phyloP scores from a whole-genome alignment of 2,113 vertebrate genomes.

The Eptesicus fuscus region DNA sequence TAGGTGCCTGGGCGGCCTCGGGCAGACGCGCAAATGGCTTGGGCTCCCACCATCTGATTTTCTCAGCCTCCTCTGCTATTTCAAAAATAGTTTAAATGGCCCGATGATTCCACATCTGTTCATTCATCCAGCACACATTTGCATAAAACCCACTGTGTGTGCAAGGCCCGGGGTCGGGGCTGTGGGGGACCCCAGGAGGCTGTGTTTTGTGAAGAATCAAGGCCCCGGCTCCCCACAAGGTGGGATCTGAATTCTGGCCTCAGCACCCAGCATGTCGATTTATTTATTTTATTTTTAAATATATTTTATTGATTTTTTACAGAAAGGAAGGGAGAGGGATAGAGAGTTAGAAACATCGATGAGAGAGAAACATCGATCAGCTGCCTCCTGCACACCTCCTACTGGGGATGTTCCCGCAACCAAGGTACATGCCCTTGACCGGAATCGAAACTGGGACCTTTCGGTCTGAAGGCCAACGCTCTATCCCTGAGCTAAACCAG shows the following conservation, averaged over 20 bases:
- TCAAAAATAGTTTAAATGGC: slow-evolving; percentile 43
- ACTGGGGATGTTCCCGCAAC: too few relatives aligned
- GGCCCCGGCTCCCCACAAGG: neutral
- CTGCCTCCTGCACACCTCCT: too few relatives aligned
- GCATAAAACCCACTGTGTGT: neutral
- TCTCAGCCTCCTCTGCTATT: slow-evolving; percentile 22
- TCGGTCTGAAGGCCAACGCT: too few relatives aligned
- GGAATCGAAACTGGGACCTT: too few relatives aligned
- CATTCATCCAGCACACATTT: neutral
- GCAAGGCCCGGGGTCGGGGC: neutral
- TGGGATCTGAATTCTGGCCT: neutral
- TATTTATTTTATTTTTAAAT: too few relatives aligned
- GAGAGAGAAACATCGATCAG: too few relatives aligned
- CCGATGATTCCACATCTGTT: slow-evolving; percentile 25
- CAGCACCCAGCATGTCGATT: accelerated
- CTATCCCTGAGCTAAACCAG: too few relatives aligned
- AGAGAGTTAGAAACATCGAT: too few relatives aligned
- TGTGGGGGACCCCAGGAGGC: neutral
- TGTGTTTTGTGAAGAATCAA: neutral
- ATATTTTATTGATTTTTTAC: too few relatives aligned
- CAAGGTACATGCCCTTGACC: too few relatives aligned
- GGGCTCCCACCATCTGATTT: neutral
- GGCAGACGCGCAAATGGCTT: neutral
- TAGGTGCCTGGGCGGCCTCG: neutral
- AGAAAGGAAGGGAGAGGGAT: too few relatives aligned